phyloP scores from a whole-genome alignment of 2,888 invertebrate genomes.

The Hymenopus coronatus region DNA sequence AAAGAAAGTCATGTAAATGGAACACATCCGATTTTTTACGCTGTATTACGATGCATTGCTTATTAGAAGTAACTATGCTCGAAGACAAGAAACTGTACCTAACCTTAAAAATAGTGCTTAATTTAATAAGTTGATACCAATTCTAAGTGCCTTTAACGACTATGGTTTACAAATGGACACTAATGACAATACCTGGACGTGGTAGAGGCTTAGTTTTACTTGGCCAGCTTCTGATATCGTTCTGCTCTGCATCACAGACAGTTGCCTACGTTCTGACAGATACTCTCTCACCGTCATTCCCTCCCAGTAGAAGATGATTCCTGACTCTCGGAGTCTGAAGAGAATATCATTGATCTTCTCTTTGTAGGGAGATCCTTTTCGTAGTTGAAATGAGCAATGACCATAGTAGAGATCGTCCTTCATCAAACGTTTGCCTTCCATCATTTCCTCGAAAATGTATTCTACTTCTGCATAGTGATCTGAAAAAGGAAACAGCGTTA shows the following conservation, averaged over 20 bases:
- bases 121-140: too few species aligned
- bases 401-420: neutral
- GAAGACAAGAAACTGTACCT: too few species aligned
- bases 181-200: neutral
- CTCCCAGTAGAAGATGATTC: neutral
- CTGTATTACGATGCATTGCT: too few species aligned
- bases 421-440: neutral
- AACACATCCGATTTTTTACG: too few species aligned
- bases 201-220: neutral
- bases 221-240: neutral
- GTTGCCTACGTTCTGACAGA: neutral
- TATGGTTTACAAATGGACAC: too few species aligned
- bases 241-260: neutral
- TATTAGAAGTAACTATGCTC: too few species aligned
- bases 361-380: neutral
- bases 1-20: too few species aligned
- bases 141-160: too few species aligned
- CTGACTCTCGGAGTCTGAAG: neutral
- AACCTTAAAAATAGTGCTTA: too few species aligned
- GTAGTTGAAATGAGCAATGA: neutral
- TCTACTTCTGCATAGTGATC: too few species aligned
- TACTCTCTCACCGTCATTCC: neutral
- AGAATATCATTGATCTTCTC: neutral
- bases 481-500: too few species aligned
- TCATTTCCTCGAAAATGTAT: neutral